Percentiles rank a stretch among this genome's conserved stretches.
Conservation (phyloP, 2,113 vertebrate genomes). For the Perca schrenkii region DNA sequence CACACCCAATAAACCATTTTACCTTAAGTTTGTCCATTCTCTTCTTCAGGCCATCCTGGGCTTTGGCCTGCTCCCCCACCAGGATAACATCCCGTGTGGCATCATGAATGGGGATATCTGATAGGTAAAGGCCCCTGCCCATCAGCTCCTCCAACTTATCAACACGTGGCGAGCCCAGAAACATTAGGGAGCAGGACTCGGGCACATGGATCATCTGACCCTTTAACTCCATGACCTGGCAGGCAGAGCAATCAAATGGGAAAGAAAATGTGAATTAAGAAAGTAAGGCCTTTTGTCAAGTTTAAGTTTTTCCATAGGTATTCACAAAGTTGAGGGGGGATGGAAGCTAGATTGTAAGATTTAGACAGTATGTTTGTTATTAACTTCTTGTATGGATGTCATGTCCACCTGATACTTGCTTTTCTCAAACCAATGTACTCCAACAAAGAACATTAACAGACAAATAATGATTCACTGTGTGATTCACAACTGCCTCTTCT, state of each 20-base stretch:
- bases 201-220: constrained; percentile 99
- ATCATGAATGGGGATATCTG: constrained; percentile 98
- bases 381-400: background rate
- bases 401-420: background rate
- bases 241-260: constrained; percentile 54
- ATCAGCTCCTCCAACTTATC: constrained; percentile 98
- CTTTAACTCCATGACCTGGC: constrained; percentile 98
- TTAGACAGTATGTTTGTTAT: background rate
- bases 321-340: background rate
- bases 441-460: background rate
- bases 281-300: background rate
- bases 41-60: constrained; percentile 97
- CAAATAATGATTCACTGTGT: background rate
- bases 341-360: background rate
- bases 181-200: constrained; percentile 94
- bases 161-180: constrained; percentile 97
- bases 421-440: background rate
- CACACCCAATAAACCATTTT: background rate
- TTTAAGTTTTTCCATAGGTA: no score
- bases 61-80: constrained; percentile 97
- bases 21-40: constrained; percentile 98
- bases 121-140: constrained; percentile 96
- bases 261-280: constrained; percentile 32
- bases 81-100: constrained; percentile 97
- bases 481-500: background rate